Percentiles rank a stretch among this genome's conserved stretches.
These are phyloP conservation scores for Lepetodrilus schrolli DNA, from an alignment of 2,888 invertebrate species.

Conservation along the genomic window DNA sequence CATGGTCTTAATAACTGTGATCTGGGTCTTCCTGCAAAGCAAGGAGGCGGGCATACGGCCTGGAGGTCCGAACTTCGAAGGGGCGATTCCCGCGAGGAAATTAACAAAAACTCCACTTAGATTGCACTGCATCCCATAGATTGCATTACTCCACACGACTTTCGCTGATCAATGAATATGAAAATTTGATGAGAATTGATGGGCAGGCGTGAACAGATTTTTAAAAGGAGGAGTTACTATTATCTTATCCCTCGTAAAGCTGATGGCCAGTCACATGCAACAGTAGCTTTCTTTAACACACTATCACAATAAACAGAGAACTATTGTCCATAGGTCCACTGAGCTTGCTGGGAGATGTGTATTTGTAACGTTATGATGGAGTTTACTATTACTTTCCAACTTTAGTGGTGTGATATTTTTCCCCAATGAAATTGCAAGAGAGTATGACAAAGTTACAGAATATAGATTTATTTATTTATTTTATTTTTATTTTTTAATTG, in stretches of 20 bases:
- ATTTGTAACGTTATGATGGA: too few relatives aligned
- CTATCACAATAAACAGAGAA: too few relatives aligned
- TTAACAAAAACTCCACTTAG: conserved; percentile 21
- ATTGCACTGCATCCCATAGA: neutral
- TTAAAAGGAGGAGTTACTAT: neutral
- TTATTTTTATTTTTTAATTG: too few relatives aligned
- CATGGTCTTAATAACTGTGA: conserved; percentile 25
- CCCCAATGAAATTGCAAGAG: too few relatives aligned
- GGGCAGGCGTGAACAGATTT: conserved; percentile 12
- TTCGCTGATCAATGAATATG: conserved; percentile 12
- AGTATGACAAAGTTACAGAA: too few relatives aligned
- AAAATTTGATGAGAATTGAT: conserved; percentile 22
- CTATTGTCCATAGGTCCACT: too few relatives aligned
- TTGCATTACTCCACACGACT: conserved; percentile 9
- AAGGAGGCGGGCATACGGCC: neutral
- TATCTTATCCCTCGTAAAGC: neutral
- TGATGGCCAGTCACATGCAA: neutral
- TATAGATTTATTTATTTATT: too few relatives aligned
- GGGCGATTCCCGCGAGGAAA: conserved; percentile 4
- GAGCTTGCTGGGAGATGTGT: too few relatives aligned
- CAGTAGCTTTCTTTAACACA: too few relatives aligned
- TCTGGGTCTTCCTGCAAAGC: neutral
- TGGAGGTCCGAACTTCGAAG: neutral
- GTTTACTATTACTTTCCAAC: too few relatives aligned
- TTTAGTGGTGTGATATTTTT: too few relatives aligned